Percentiles rank a stretch among this genome's conserved stretches.
Evolutionary conservation across 2,888 invertebrate species (phyloP).

Genomic region (Auanema sp.): DNA sequence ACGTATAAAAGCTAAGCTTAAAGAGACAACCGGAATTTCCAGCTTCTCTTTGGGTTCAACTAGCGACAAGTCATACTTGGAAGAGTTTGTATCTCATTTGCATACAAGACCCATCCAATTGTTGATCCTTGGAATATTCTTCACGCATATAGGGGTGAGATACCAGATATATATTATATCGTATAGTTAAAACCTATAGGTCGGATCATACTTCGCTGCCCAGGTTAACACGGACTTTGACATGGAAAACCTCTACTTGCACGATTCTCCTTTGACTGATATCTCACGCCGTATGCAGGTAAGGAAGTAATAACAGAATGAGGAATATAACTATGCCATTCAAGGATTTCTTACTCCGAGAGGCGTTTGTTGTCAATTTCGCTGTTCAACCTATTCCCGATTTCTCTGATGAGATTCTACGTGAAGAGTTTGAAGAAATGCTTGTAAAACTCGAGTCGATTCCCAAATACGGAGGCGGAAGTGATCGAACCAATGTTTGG

Average conservation of each 20-base stretch:
- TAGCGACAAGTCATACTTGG: conserved; percentile 17
- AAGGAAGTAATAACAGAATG: too few relatives aligned
- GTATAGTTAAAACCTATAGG: conserved; percentile 22
- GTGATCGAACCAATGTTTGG: conserved; percentile 53
- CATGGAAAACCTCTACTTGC: conserved; percentile 61
- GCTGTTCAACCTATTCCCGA: conserved; percentile 54
- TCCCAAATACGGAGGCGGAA: conserved; percentile 44
- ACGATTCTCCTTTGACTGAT: conserved; percentile 57
- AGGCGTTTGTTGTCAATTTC: conserved; percentile 60
- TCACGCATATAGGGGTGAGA: conserved; percentile 45
- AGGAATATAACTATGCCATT: not conserved
- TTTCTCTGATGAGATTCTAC: conserved; percentile 47
- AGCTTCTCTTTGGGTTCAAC: conserved; percentile 20
- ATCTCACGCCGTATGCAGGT: conserved; percentile 57
- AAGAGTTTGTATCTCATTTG: conserved; percentile 14
- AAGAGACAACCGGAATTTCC: conserved; percentile 14
- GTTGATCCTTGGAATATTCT: conserved; percentile 36
- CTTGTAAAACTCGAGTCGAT: conserved; percentile 48
- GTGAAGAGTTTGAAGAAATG: conserved; percentile 51
- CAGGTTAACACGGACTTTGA: conserved; percentile 60
- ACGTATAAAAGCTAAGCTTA: conserved; percentile 22
- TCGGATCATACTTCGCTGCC: conserved; percentile 49
- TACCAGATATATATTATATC: not conserved
- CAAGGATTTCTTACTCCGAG: conserved; percentile 48
- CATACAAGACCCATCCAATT: conserved; percentile 27